Percentiles rank a stretch among this genome's conserved stretches.
Evolutionary conservation across 2,888 invertebrate species (phyloP).

Genomic region (Callosobruchus maculatus): DNA sequence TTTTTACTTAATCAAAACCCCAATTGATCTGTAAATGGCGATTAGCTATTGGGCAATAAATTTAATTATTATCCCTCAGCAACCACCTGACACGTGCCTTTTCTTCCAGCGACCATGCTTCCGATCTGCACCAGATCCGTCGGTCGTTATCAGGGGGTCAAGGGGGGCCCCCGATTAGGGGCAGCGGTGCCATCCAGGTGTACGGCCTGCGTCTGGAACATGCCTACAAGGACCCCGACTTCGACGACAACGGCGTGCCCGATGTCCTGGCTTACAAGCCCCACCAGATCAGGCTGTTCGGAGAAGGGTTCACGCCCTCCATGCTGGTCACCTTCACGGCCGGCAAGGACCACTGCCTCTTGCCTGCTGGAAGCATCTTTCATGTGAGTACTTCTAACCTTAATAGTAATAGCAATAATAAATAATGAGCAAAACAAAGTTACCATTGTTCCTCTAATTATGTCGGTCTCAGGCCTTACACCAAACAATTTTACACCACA

Average conservation of each 20-base stretch:
- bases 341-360: slow-evolving; percentile 59
- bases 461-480: too few relatives aligned
- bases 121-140: neutral
- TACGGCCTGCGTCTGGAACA: slow-evolving; percentile 59
- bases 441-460: too few relatives aligned
- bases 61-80: too few relatives aligned
- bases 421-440: too few relatives aligned
- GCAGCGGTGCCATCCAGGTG: slow-evolving; percentile 31
- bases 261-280: slow-evolving; percentile 60
- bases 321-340: slow-evolving; percentile 73
- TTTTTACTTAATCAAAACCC: too few relatives aligned
- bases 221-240: slow-evolving; percentile 55
- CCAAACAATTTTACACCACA: too few relatives aligned
- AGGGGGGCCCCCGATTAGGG: neutral
- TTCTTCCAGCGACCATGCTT: neutral
- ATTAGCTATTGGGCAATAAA: too few relatives aligned
- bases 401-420: too few relatives aligned
- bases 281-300: slow-evolving; percentile 70
- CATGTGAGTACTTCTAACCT: slow-evolving; percentile 51
- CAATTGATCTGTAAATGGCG: too few relatives aligned
- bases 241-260: slow-evolving; percentile 61
- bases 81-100: too few relatives aligned
- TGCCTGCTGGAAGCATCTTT: slow-evolving; percentile 53
- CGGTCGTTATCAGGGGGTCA: neutral
- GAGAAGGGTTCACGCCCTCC: slow-evolving; percentile 61